Evolutionary conservation across 2,113 vertebrate genomes (phyloP).

Genomic region (Chitala chitala): DNA sequence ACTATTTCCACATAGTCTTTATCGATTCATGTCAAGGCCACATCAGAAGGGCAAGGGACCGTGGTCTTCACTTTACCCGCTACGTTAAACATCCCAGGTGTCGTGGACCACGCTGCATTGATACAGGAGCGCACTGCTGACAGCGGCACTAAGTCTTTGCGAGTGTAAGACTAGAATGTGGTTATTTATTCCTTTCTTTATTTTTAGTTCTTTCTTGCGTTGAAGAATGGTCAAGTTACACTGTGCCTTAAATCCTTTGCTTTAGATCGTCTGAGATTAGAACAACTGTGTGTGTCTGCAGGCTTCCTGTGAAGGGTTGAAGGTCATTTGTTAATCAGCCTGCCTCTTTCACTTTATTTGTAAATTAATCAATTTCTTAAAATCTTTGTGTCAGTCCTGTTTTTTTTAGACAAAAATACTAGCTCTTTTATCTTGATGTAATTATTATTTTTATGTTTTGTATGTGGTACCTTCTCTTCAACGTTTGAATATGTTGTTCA

Average conservation of each 20-base stretch:
- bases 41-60: neutral
- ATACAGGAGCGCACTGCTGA: neutral
- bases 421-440: no score
- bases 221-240: no score
- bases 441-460: no score
- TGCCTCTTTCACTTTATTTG: no score
- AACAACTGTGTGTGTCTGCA: no score
- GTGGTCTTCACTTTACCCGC: neutral
- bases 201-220: neutral
- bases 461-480: no score
- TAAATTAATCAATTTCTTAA: no score
- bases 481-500: no score
- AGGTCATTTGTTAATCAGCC: no score
- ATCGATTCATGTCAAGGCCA: conserved; percentile 11
- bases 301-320: no score
- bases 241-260: neutral
- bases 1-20: neutral
- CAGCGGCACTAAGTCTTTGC: neutral
- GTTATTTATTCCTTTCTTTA: neutral
- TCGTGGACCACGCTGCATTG: neutral
- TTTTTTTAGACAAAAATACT: no score
- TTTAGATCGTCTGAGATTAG: neutral
- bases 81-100: neutral
- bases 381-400: no score
- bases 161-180: neutral